Conservation (phyloP, 2,888 invertebrate genomes). For the Tenthredo distinguenda region DNA sequence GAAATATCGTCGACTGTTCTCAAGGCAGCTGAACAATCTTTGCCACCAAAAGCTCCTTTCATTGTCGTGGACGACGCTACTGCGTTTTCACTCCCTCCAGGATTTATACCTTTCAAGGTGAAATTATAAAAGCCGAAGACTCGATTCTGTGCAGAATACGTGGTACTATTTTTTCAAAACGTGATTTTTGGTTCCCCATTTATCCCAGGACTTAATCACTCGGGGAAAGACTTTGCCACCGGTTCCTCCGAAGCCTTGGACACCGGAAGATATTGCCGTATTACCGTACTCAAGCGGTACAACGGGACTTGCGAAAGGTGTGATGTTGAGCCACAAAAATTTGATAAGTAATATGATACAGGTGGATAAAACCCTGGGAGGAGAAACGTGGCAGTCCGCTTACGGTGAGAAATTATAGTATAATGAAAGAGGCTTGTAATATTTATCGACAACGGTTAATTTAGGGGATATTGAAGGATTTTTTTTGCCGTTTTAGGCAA, state of each 20-base stretch:
- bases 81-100: slow-evolving; percentile 78
- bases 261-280: slow-evolving; percentile 71
- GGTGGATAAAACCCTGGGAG: slow-evolving; percentile 53
- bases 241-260: slow-evolving; percentile 56
- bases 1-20: slow-evolving; percentile 79
- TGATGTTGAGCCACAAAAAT: slow-evolving; percentile 80
- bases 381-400: slow-evolving; percentile 42
- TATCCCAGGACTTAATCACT: slow-evolving; percentile 69
- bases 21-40: slow-evolving; percentile 74
- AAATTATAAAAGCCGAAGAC: neutral
- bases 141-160: neutral
- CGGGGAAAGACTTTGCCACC: slow-evolving; percentile 69
- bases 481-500: slow-evolving; percentile 64
- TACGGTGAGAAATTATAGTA: slow-evolving; percentile 37
- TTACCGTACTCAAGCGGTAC: slow-evolving; percentile 83
- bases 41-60: slow-evolving; percentile 60
- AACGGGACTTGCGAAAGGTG: slow-evolving; percentile 82
- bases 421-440: slow-evolving; percentile 1
- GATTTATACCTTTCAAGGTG: slow-evolving; percentile 81
- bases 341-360: slow-evolving; percentile 79
- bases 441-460: neutral
- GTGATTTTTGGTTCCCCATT: neutral
- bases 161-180: neutral
- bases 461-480: neutral
- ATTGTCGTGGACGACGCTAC: slow-evolving; percentile 74